Conservation (phyloP, 2,113 vertebrate species). For the Tautogolabrus adspersus region DNA sequence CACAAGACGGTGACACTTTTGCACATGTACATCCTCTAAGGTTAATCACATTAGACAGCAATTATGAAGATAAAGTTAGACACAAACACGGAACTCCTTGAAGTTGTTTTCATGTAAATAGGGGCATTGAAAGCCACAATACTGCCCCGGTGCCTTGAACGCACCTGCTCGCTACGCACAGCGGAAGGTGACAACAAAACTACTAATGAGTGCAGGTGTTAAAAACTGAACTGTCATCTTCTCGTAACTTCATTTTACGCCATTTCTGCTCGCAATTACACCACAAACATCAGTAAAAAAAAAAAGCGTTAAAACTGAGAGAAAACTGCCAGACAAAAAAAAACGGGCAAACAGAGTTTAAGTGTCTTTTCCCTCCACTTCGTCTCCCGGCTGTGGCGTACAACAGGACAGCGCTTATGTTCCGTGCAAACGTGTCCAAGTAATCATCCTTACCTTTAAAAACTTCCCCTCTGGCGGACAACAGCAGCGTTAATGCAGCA, state of each 20-base stretch:
- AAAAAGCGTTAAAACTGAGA: background rate
- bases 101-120: conserved; percentile 19
- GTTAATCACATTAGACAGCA: conserved; percentile 76
- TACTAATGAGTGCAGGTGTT: conserved; percentile 1
- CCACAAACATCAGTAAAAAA: background rate
- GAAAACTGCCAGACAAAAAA: conserved; percentile 12
- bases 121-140: background rate
- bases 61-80: conserved; percentile 66
- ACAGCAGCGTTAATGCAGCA: conserved; percentile 79
- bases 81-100: conserved; percentile 35
- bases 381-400: background rate
- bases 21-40: conserved; percentile 35
- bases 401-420: background rate
- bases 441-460: conserved; percentile 82
- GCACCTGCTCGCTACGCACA: conserved; percentile 61
- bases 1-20: background rate
- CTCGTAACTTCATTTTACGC: too few species aligned
- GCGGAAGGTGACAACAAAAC: conserved; percentile 34
- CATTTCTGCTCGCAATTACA: background rate
- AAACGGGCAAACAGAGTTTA: conserved; percentile 33
- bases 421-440: conserved; percentile 14
- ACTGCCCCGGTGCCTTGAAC: conserved; percentile 16
- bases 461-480: conserved; percentile 81
- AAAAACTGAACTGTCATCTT: background rate
- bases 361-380: background rate